Base-by-base conservation (phyloP, 2,888 invertebrate genomes). In the Epinotia bilunana region DNA sequence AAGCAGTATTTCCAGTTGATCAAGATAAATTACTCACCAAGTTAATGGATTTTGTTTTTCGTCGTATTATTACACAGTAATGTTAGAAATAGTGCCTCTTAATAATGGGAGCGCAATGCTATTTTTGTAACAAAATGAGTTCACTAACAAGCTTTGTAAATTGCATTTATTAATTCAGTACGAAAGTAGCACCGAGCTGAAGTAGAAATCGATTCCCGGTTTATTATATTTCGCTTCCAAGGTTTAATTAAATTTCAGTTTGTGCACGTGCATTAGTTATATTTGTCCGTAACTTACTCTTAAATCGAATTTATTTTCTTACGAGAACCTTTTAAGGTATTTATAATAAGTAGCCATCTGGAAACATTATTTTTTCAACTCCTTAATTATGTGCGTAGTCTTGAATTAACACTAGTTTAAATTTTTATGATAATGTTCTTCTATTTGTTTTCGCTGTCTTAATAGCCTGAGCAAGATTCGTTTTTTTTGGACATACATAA, bases 11-110 rank as follows among this genome's bases (percentile, higher is more conserved):
- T 64, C 57, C 39, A 60, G 74, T 74, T 64, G 58, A 74, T 46
- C 55, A 69, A 62, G 68, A 73, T 69, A 62, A 72, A 77, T 64
- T 65, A 70, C 69, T 18, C 43, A 53, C 43, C 55, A 57, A 20
- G 20, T 9, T 57, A 68, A 68, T 58, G 18, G 28, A 33, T 65
- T 16, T n/a, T 5, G 23, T 57, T 23, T 63, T 65, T 65, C 46
- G 49, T 39, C 13, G 5, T 55, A 55, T 33, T 18, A 55, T 13
- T 33, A 33, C 7, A 11, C 16, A 53, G 16, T 9, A 49, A 20
- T 23, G 12, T 53, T 65, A 28, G 4, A 53, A 53, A 39, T 39
- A 39, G 39, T 39, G 9, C 39, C 39, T 39, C 39, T 39, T 4
- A 39, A 39, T 39, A 39, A 39, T 39, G 39, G 39, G 39, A 9